Percentiles rank a stretch among this genome's conserved stretches.
These are phyloP conservation scores for Oxytorus armatus DNA, from an alignment of 2,888 invertebrate genomes.

Conservation along the genomic window DNA sequence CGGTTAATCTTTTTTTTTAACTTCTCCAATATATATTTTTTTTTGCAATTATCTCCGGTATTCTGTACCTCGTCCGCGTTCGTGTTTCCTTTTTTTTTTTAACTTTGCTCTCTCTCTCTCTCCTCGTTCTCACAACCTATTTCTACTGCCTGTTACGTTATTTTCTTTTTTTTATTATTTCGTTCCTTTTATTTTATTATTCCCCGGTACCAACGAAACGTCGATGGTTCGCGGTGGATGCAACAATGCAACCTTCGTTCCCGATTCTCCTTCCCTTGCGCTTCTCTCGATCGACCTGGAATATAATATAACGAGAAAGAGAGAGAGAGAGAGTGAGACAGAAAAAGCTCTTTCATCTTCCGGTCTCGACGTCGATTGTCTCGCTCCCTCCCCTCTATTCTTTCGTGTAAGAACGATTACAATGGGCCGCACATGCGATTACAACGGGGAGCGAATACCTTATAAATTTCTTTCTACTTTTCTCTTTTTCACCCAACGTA, in stretches of 20 bases:
- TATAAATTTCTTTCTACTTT: conserved; percentile 32
- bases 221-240: conserved; percentile 61
- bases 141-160: conserved; percentile 53
- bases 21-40: conserved; percentile 54
- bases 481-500: conserved; percentile 30
- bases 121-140: conserved; percentile 63
- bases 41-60: conserved; percentile 66
- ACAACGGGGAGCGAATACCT: conserved; percentile 36
- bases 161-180: conserved; percentile 36
- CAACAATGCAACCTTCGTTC: conserved; percentile 56
- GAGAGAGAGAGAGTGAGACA: conserved; percentile 32
- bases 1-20: conserved; percentile 51
- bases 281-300: conserved; percentile 27
- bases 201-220: conserved; percentile 57
- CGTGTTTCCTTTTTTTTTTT: conserved; percentile 47
- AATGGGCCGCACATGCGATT: conserved; percentile 62
- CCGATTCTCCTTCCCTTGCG: no score
- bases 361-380: conserved; percentile 34
- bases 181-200: conserved; percentile 44
- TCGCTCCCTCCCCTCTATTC: conserved; percentile 61
- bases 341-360: conserved; percentile 34
- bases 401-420: conserved; percentile 59
- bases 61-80: conserved; percentile 52
- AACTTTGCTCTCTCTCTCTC: conserved; percentile 48
- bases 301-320: conserved; percentile 52